phyloP scores from a whole-genome alignment of 2,113 vertebrate genomes.

The Passer montanus region DNA sequence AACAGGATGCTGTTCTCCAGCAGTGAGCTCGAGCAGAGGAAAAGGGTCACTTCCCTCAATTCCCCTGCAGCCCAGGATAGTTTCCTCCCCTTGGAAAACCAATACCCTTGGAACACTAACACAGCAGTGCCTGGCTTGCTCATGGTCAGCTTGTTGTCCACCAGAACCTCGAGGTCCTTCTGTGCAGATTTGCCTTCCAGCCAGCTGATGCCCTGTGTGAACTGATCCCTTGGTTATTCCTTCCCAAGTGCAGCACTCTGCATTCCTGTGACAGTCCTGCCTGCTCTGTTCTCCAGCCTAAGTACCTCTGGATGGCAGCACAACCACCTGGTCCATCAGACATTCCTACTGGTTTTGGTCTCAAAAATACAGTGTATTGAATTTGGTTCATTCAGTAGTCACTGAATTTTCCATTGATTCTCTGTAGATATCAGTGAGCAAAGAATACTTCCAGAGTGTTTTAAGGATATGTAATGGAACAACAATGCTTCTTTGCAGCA shows the following conservation, averaged over 20 bases:
- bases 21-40: neutral
- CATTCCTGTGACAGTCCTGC: neutral
- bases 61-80: neutral
- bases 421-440: neutral
- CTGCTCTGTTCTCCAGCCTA: neutral
- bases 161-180: neutral
- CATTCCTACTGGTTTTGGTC: neutral
- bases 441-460: neutral
- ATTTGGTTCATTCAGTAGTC: neutral
- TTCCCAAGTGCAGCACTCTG: neutral
- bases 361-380: neutral
- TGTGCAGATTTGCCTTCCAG: neutral
- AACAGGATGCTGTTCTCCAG: neutral
- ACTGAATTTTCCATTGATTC: neutral
- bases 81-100: neutral
- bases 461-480: neutral
- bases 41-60: neutral
- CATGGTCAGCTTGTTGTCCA: neutral
- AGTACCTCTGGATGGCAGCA: neutral
- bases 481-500: neutral
- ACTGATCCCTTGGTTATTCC: neutral
- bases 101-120: too few relatives aligned
- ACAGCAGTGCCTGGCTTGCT: neutral
- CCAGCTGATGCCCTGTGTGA: neutral
- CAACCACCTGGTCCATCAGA: neutral